phyloP scores from a whole-genome alignment of 2,113 vertebrate species.

The Petrocephalus zakoni region DNA sequence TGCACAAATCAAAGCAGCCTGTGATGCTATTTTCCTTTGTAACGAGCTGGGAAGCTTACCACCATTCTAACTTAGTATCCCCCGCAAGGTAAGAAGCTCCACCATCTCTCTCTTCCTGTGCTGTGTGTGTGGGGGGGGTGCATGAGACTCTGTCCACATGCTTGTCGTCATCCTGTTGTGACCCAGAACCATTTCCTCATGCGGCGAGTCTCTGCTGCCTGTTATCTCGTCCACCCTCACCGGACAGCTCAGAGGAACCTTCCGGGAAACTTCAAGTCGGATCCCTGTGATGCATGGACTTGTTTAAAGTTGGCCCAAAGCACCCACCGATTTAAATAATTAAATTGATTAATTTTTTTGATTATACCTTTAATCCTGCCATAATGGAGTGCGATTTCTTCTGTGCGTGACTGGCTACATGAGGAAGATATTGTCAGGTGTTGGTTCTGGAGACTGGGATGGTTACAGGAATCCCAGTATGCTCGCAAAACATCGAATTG shows the following conservation, averaged over 20 bases:
- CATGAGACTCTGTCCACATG: constrained; percentile 23
- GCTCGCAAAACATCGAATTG: background rate
- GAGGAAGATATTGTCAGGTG: background rate
- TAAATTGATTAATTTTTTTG: background rate
- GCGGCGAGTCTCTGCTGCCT: constrained; percentile 9
- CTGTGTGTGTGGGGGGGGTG: constrained; percentile 28
- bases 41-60: constrained; percentile 25
- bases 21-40: constrained; percentile 33
- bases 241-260: constrained; percentile 10
- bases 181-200: constrained; percentile 19
- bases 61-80: constrained; percentile 47
- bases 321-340: background rate
- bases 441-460: constrained; percentile 15
- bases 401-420: background rate
- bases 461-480: background rate
- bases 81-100: constrained; percentile 54
- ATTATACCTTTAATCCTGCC: background rate
- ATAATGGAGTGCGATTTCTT: background rate
- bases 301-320: background rate
- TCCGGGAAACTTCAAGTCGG: background rate
- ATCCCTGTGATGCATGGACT: background rate
- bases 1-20: constrained; percentile 31
- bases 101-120: constrained; percentile 32
- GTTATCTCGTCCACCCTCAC: background rate
- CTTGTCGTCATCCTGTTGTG: constrained; percentile 6